These are phyloP conservation scores for Buteo buteo DNA, from an alignment of 2,113 vertebrate species.

Conservation along the genomic window DNA sequence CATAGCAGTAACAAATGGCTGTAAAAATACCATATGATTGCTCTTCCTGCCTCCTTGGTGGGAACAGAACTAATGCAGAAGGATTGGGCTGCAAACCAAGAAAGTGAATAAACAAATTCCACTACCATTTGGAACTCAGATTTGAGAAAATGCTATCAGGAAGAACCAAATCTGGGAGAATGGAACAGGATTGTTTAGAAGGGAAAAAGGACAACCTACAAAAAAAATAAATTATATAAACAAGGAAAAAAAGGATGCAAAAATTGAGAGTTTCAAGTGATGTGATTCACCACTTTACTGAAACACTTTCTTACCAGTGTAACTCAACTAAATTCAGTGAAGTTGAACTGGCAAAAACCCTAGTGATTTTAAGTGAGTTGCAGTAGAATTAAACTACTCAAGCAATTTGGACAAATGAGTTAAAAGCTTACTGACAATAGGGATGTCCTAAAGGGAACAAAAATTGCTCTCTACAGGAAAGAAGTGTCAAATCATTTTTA, in stretches of 20 bases:
- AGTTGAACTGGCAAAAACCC: background rate
- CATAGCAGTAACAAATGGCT: conserved; percentile 70
- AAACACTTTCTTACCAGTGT: background rate
- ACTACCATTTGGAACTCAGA: conserved; percentile 57
- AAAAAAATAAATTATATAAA: background rate
- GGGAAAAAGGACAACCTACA: background rate
- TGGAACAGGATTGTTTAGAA: conserved; percentile 7
- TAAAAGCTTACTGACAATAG: background rate
- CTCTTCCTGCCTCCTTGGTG: conserved; percentile 58
- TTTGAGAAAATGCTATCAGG: conserved; percentile 49
- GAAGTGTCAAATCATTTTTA: conserved; percentile 16
- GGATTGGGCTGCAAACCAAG: conserved; percentile 71
- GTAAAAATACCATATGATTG: conserved; percentile 65
- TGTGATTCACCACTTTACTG: background rate
- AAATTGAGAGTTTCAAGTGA: background rate
- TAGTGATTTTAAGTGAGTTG: background rate
- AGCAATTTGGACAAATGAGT: background rate
- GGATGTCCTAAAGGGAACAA: background rate
- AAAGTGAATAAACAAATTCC: conserved; percentile 68
- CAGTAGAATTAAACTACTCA: conserved; percentile 12
- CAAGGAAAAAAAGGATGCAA: background rate
- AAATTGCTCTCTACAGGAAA: background rate
- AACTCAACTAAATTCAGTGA: background rate
- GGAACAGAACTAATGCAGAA: conserved; percentile 62
- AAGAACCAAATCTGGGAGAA: conserved; percentile 24